A percentile compares a stretch with the other conserved stretches of the same genome.
These are phyloP conservation scores for Corythaixoides concolor DNA, from an alignment of 2,113 vertebrate species.

Conservation along the genomic window DNA sequence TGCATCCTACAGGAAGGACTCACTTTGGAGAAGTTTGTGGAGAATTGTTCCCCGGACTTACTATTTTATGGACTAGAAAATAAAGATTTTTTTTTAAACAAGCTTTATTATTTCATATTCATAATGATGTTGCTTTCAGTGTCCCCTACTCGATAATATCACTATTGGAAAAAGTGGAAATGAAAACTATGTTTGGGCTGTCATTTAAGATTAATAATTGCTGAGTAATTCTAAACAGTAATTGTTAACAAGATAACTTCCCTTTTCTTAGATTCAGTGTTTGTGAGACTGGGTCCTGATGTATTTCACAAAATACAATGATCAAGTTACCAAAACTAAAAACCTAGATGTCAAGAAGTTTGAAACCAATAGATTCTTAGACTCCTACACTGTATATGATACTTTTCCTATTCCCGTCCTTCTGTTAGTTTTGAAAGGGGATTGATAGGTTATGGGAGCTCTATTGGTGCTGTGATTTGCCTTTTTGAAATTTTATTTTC, in stretches of 20 bases:
- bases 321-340: background rate
- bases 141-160: background rate
- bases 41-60: background rate
- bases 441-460: background rate
- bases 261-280: background rate
- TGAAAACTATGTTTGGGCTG: background rate
- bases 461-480: background rate
- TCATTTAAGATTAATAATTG: background rate
- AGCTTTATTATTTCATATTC: background rate
- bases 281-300: background rate
- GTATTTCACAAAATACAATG: background rate
- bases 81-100: background rate
- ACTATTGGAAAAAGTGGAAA: background rate
- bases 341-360: background rate
- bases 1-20: too few species aligned
- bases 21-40: too few species aligned
- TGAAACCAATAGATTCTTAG: background rate
- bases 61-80: background rate
- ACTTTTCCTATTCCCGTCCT: background rate
- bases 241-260: background rate
- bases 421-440: background rate
- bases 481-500: background rate
- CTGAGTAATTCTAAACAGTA: background rate
- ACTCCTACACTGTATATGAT: background rate
- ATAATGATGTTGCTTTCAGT: background rate